Evolutionary conservation across 1,140 invertebrate species (phyloP).

Genomic region (Maniola jurtina): DNA sequence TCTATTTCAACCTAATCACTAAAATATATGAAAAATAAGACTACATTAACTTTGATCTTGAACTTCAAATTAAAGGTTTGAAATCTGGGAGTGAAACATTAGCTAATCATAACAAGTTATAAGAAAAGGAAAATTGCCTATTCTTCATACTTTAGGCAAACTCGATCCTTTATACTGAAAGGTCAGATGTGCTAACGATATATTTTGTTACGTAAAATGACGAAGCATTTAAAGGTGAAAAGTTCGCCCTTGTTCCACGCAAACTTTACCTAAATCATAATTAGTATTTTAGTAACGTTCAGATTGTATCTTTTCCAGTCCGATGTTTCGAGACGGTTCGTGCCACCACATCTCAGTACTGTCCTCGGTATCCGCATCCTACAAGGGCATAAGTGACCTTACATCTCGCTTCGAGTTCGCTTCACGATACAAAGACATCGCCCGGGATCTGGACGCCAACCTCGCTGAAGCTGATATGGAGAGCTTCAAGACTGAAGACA

Average conservation of each 20-base stretch:
- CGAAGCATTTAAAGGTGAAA: constrained; percentile 12
- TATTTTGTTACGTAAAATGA: constrained; percentile 9
- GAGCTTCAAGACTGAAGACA: constrained; percentile 94
- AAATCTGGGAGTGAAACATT: neutral
- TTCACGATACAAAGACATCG: constrained; percentile 89
- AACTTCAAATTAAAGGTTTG: neutral
- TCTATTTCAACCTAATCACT: too few relatives aligned
- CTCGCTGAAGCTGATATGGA: constrained; percentile 97
- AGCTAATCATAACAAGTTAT: neutral
- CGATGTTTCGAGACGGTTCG: constrained; percentile 85
- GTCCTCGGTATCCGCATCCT: constrained; percentile 88
- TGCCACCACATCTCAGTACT: constrained; percentile 88
- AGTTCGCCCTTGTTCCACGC: constrained; percentile 5
- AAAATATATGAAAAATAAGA: too few relatives aligned
- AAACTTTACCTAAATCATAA: constrained; percentile 2
- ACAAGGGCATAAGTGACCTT: constrained; percentile 85
- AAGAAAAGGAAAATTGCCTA: neutral
- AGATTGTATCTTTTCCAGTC: constrained; percentile 76
- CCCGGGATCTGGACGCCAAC: constrained; percentile 93
- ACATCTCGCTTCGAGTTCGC: constrained; percentile 78
- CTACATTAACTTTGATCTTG: too few relatives aligned
- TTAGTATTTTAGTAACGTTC: constrained; percentile 16
- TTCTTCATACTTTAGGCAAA: neutral
- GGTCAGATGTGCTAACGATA: constrained; percentile 8
- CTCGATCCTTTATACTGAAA: neutral